These are phyloP conservation scores for Lordiphosa collinella DNA, from an alignment of 1,140 invertebrate genomes.

Conservation along the genomic window DNA sequence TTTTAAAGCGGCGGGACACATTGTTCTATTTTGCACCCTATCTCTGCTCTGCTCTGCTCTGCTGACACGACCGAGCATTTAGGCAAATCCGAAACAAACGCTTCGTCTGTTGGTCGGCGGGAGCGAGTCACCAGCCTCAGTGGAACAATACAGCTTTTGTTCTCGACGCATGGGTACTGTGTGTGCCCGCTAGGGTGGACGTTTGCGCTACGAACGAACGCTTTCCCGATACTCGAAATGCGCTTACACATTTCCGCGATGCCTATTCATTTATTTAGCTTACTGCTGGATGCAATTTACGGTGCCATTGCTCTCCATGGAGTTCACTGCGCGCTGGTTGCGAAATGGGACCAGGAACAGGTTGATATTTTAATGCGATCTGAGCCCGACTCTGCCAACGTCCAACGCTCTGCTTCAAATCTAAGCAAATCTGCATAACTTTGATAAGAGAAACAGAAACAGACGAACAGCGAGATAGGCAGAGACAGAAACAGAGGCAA, in stretches of 20 bases:
- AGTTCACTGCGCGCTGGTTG: constrained; percentile 6
- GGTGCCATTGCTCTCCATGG: constrained; percentile 11
- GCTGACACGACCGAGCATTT: neutral
- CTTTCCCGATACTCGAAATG: neutral
- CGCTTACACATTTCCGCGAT: neutral
- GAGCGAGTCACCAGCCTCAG: neutral
- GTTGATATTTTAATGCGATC: constrained; percentile 14
- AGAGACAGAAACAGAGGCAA: constrained; percentile 9
- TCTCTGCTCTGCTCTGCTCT: neutral
- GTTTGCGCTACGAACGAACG: neutral
- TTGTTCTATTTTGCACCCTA: constrained; percentile 4
- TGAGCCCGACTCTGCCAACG: constrained; percentile 1
- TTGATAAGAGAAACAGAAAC: constrained; percentile 14
- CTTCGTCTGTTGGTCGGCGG: constrained; percentile 14
- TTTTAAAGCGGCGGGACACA: constrained; percentile 1
- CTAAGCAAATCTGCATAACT: constrained; percentile 18
- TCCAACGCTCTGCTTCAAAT: constrained; percentile 7
- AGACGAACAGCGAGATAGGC: constrained; percentile 8
- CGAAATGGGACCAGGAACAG: constrained; percentile 11
- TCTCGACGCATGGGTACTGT: neutral
- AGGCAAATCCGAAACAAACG: constrained; percentile 16
- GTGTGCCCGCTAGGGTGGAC: neutral
- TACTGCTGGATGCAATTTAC: constrained; percentile 6
- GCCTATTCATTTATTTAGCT: constrained; percentile 7
- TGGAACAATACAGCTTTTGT: constrained; percentile 30